Evolutionary conservation across 2,797 vertebrate species (phyloP), one percentile per base, ranked within the genome.

Genomic region (Poecile montanus): DNA sequence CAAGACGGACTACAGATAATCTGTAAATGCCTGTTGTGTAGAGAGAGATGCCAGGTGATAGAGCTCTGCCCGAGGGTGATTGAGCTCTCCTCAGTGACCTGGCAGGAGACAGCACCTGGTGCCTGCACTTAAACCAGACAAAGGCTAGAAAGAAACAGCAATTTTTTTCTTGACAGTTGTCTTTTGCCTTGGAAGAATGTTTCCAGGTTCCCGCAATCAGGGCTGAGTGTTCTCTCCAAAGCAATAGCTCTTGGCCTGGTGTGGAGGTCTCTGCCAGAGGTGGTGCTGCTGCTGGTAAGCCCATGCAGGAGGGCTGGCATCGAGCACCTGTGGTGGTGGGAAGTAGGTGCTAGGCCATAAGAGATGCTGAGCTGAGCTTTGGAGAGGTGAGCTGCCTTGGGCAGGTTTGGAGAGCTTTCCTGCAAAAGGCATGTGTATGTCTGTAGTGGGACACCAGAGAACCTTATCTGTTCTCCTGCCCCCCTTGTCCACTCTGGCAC

Each of bases 401-500:
- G 38, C 30, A 36, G 56, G 22, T 85, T 27, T 75, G 58, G 38
- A 91, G 51, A 75, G 13, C 50, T 88, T 65, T 81, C 13, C 34
- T 63, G 36, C 60, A 60, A 66, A 36, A 62, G n/a, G 21, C 45
- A 45, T 1, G 0, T 54, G 15, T 54, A 25, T 23, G 27, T 65
- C 44, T 83, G 13, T 38, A 30, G 53, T 75, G 47, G 45, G 66
- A 58, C 65, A 63, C 48, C 1, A 3, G 44, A 62, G 75, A 87
- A 20, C 27, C 38, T 53, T 8, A 0, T 14, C 32, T 45, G 23
- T 44, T 57, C 36, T 84, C 44, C 26, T 78, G 66, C 54, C 20
- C 44, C 5, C 15, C 9, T 16, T 0, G 0, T 60, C 42, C 0
- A 0, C 47, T 34, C 40, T 60, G 65, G 56, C 36, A 42, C 51